Evolutionary conservation across 2,113 vertebrate species (phyloP), one percentile per base, ranked within the genome.

Genomic region (Paratilapia polleni): DNA sequence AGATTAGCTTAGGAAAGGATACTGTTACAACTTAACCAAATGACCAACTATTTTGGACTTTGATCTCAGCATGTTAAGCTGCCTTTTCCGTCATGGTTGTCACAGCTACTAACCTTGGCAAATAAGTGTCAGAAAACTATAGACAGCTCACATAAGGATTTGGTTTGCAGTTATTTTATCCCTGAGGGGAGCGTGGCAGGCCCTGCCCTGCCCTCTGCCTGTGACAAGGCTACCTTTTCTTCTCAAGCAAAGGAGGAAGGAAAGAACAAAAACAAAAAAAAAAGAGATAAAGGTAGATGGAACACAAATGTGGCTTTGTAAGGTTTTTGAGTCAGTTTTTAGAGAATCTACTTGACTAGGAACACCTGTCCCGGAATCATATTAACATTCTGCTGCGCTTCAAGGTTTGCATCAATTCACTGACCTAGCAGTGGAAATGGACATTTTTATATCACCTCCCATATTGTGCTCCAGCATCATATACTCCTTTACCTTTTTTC

Each of bases 111-210:
- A 92, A 94, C 89, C 86, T 87, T 75, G 28, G 90, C 83, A 88
- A 87, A 82, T 85, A 24, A 91, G 89, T 84, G 87, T 84, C 34
- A 49, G 66, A 82, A 86, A 80, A 77, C 41, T 93, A 87, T 14
- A 76, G 94, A 95, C 94, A 80, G 90, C 92, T 94, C 92, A 88
- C 95, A 95, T 89, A 92, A 89, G 94, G 93, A 82, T 93, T 92
- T 93, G 90, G 87, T 95, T 96, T 94, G 89, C 91, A 92, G 93
- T 88, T 94, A 94, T 95, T 95, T 56, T 84, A 84, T 92, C 91
- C 87, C 94, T 78, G 94, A 90, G 88, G 92, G 90, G 81, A 78
- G 74, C 24, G 43, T 84, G 83, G 76, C 68, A 49, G 83, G 87
- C 86, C 85, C 77, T 85, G 74, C 90, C 86, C 83, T 85, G 83